phyloP scores from a whole-genome alignment of 2,797 vertebrate species.

The Semotilus atromaculatus region DNA sequence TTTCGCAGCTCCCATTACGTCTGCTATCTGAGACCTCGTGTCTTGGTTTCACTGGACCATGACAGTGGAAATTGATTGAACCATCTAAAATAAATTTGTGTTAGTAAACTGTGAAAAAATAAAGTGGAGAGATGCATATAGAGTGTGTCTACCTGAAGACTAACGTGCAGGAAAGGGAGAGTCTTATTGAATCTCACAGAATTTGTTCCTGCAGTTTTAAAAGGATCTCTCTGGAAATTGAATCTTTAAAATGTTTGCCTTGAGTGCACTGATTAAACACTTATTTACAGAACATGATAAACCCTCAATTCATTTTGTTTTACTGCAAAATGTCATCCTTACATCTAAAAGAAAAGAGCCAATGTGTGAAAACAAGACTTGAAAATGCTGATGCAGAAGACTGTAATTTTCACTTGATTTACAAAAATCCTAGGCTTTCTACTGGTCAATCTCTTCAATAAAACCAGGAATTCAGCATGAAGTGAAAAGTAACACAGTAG shows the following conservation, averaged over 20 bases:
- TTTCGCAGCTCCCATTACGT: neutral
- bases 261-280: slow-evolving; percentile 13
- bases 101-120: slow-evolving; percentile 27
- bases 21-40: slow-evolving; percentile 13
- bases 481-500: neutral
- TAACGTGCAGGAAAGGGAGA: neutral
- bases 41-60: slow-evolving; percentile 37
- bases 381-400: neutral
- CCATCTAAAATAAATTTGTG: slow-evolving; percentile 45
- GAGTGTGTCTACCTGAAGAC: slow-evolving; percentile 7
- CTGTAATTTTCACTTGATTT: neutral
- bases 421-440: neutral
- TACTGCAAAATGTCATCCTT: neutral
- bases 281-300: slow-evolving; percentile 6
- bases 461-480: neutral
- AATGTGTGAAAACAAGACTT: neutral
- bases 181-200: slow-evolving; percentile 9
- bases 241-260: neutral
- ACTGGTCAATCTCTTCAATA: neutral
- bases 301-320: neutral
- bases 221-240: slow-evolving; percentile 1
- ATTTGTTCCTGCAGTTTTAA: slow-evolving; percentile 5
- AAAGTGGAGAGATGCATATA: neutral
- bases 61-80: slow-evolving; percentile 31
- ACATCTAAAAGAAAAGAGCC: neutral